Conservation (phyloP, 2,888 invertebrate species). For the Mycogona germanica region DNA sequence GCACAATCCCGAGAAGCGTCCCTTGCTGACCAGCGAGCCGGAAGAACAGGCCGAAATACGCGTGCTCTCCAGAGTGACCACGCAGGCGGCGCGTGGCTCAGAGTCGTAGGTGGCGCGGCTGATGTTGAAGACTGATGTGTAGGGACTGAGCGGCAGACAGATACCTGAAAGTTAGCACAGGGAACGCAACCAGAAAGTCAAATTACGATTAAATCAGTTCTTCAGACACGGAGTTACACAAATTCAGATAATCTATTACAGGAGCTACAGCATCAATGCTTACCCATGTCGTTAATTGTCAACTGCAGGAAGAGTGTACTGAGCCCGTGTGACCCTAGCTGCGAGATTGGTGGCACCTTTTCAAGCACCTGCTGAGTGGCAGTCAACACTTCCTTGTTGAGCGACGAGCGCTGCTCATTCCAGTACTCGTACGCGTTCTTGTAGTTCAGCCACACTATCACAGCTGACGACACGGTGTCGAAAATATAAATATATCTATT, state of each 20-base stretch:
- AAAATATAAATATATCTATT: not conserved
- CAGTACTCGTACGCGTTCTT: conserved; percentile 99
- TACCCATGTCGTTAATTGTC: conserved; percentile 95
- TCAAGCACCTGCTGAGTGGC: conserved; percentile 43
- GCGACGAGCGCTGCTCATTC: conserved; percentile 86
- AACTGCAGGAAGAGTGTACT: conserved; percentile 86
- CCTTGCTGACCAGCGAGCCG: conserved; percentile 91
- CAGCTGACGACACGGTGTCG: conserved; percentile 44
- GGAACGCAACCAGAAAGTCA: no score
- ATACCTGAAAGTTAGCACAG: no score
- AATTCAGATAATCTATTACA: no score
- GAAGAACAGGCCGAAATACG: conserved; percentile 90
- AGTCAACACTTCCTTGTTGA: conserved; percentile 63
- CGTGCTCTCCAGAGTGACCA: conserved; percentile 92
- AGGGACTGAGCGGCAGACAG: conserved; percentile 77
- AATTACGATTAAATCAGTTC: no score
- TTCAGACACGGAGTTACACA: no score
- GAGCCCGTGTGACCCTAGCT: conserved; percentile 62
- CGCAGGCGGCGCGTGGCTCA: conserved; percentile 79
- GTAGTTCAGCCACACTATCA: conserved; percentile 97
- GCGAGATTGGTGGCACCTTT: conserved; percentile 60
- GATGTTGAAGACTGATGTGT: conserved; percentile 45
- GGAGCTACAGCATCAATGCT: no score
- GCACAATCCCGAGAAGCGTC: conserved; percentile 55
- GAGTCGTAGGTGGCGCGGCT: conserved; percentile 51